Evolutionary conservation across 1,140 invertebrate genomes (phyloP).

Genomic region (Papilio dardanus): DNA sequence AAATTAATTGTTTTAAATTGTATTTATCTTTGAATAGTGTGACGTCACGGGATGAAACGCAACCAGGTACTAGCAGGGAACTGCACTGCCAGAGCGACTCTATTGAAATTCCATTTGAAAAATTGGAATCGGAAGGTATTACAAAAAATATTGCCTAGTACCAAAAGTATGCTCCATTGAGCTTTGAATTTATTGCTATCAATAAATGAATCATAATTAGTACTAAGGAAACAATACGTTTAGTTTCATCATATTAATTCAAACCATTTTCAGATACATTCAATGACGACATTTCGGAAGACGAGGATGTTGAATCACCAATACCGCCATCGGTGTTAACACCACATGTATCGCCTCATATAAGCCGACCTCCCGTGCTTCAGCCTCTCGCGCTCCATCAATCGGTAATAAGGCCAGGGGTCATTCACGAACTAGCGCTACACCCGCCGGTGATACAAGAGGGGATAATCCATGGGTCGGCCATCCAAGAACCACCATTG

Average conservation of each 20-base stretch:
- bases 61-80: constrained; percentile 45
- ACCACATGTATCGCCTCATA: background rate
- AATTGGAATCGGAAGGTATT: constrained; percentile 42
- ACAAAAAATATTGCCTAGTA: background rate
- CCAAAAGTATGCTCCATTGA: background rate
- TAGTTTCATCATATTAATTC: background rate
- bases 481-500: background rate
- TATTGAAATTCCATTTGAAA: constrained; percentile 41
- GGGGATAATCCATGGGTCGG: background rate
- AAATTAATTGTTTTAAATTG: background rate
- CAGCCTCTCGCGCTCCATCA: background rate
- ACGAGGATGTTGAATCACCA: background rate
- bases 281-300: background rate
- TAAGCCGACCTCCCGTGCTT: background rate
- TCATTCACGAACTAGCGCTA: background rate
- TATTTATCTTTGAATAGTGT: background rate
- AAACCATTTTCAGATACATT: background rate
- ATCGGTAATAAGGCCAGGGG: background rate
- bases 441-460: background rate
- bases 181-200: background rate
- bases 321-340: background rate
- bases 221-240: background rate
- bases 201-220: no score
- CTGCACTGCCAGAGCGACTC: constrained; percentile 50
- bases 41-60: constrained; percentile 44